Evolutionary conservation across 35 echinoderm and acorn worm genomes (phyloP).

Genomic region (Holothuria glaberrima): DNA sequence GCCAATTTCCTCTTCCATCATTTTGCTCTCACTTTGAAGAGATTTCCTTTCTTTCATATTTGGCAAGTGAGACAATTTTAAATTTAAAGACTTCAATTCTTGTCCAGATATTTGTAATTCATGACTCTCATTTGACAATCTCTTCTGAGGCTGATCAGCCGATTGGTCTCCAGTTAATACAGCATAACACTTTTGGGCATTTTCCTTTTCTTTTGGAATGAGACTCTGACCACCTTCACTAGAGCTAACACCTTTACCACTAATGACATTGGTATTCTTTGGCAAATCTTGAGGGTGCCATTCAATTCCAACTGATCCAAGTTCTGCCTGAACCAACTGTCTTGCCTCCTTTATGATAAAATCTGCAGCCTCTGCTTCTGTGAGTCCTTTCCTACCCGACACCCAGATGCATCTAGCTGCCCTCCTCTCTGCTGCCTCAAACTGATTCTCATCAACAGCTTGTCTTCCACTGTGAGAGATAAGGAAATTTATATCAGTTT

Average conservation of each 20-base stretch:
- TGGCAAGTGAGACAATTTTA: not conserved
- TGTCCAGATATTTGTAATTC: not conserved
- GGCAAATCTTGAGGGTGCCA: constrained; percentile 62
- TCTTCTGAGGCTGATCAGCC: not conserved
- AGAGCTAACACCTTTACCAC: not conserved
- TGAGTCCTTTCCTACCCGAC: constrained; percentile 91
- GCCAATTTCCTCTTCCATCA: not conserved
- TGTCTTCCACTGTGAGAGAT: constrained; percentile 73
- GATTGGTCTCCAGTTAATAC: not conserved
- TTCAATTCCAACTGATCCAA: constrained; percentile 74
- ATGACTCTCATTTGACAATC: not conserved
- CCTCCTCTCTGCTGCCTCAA: constrained; percentile 84
- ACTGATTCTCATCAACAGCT: constrained; percentile 84
- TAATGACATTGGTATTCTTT: not conserved
- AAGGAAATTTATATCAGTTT: too few relatives aligned
- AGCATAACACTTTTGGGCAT: not conserved
- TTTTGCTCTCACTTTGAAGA: not conserved
- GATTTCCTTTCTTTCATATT: not conserved
- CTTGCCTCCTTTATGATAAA: constrained; percentile 90
- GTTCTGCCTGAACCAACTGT: constrained; percentile 73
- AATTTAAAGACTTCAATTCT: not conserved
- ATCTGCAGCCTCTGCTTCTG: constrained; percentile 85
- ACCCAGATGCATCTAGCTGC: constrained; percentile 93
- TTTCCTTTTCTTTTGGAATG: not conserved
- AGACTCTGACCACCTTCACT: not conserved